These are phyloP conservation scores for Trissolcus japonicus DNA, from an alignment of 2,888 invertebrate species.

Conservation along the genomic window DNA sequence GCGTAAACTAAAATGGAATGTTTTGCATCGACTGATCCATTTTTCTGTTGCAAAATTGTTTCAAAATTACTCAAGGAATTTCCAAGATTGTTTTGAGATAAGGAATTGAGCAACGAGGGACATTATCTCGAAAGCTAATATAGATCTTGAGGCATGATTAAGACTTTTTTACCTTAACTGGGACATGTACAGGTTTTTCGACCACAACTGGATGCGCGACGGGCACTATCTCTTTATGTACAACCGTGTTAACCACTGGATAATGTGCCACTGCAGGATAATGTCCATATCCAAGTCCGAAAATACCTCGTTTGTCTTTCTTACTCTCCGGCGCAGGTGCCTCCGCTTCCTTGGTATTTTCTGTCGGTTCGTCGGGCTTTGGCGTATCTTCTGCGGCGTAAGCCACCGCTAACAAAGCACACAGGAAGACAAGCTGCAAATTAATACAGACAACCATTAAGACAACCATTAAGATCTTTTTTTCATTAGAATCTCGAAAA, in stretches of 20 bases:
- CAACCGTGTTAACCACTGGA: constrained; percentile 70
- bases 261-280: constrained; percentile 60
- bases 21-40: not conserved
- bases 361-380: constrained; percentile 59
- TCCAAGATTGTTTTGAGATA: not conserved
- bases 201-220: constrained; percentile 78
- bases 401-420: constrained; percentile 74
- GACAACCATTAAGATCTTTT: not conserved
- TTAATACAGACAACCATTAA: constrained; percentile 29
- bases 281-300: constrained; percentile 70
- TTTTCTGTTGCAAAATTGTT: not conserved
- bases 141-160: constrained; percentile 15
- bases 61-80: not conserved
- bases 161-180: constrained; percentile 70
- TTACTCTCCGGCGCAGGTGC: constrained; percentile 63
- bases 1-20: too few species aligned
- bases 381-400: constrained; percentile 65
- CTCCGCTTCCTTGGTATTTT: constrained; percentile 59
- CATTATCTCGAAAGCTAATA: constrained; percentile 12
- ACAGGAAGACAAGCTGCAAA: constrained; percentile 70
- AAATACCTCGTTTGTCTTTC: constrained; percentile 74
- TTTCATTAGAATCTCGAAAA: not conserved
- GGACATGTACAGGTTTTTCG: constrained; percentile 77
- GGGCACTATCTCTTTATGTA: constrained; percentile 78
- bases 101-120: not conserved